Percentiles rank a stretch among this genome's conserved stretches.
phyloP scores from a whole-genome alignment of 2,113 vertebrate genomes.

The Anseranas semipalmata region DNA sequence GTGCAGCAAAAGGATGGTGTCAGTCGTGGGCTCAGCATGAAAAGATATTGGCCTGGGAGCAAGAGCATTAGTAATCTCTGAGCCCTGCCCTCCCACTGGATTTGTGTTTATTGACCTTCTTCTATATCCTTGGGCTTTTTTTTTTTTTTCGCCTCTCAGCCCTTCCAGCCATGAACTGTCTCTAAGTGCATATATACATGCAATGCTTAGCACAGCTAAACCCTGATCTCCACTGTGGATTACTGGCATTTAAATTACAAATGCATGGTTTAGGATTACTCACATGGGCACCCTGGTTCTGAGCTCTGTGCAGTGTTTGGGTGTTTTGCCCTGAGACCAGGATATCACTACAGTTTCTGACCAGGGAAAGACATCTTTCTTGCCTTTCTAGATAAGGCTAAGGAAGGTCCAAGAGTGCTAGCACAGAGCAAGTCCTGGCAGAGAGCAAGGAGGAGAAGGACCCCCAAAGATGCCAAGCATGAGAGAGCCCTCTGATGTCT shows the following conservation, averaged over 20 bases:
- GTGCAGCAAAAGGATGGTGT: neutral
- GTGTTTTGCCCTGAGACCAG: neutral
- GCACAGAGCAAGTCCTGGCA: neutral
- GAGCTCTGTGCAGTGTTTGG: neutral
- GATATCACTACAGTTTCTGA: neutral
- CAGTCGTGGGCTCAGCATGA: neutral
- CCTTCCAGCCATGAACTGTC: neutral
- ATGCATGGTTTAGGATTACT: neutral
- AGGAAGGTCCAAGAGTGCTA: neutral
- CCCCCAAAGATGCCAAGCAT: neutral
- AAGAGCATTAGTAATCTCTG: fast-evolving
- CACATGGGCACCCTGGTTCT: neutral
- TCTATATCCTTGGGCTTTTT: neutral
- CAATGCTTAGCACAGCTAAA: neutral
- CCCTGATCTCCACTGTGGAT: neutral
- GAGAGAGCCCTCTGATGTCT: neutral
- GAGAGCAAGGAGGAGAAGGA: neutral
- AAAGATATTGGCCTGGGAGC: neutral
- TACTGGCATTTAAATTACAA: neutral
- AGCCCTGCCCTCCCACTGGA: neutral
- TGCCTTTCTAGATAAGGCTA: neutral
- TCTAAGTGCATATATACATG: neutral
- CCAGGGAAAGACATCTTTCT: neutral
- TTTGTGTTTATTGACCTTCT: constrained; percentile 14
- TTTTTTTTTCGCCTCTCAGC: neutral